Conservation (phyloP, 2,797 vertebrate genomes). For the Agapornis canus region DNA sequence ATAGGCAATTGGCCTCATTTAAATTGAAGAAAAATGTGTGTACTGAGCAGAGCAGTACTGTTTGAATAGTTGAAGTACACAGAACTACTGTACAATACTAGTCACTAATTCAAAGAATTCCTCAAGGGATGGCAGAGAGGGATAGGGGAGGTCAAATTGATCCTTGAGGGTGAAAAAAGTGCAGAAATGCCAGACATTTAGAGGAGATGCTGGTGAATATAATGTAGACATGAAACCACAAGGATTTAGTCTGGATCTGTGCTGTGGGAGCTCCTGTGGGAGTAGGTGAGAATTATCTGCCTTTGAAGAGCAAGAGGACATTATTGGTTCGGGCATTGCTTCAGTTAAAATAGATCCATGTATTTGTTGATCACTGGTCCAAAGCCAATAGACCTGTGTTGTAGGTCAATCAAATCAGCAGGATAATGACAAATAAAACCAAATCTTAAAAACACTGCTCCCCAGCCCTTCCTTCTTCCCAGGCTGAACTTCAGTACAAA, state of each 20-base stretch:
- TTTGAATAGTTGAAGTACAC: background rate
- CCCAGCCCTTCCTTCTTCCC: background rate
- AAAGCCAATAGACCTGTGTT: background rate
- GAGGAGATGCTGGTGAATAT: background rate
- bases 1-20: background rate
- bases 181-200: background rate
- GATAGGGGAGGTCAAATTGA: background rate
- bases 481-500: background rate
- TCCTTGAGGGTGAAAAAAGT: accelerated
- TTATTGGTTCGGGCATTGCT: background rate
- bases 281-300: background rate
- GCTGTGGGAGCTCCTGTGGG: background rate
- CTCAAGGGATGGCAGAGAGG: background rate
- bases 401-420: background rate
- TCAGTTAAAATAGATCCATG: background rate
- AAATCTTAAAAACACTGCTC: background rate
- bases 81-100: background rate
- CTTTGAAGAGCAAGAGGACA: background rate
- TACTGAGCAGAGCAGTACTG: background rate
- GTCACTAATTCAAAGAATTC: background rate
- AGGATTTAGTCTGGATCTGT: background rate
- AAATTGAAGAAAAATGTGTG: background rate
- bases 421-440: background rate
- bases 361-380: background rate
- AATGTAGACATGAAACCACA: background rate